phyloP scores from a whole-genome alignment of 2,113 vertebrate genomes.

The Fukomys damarensis region DNA sequence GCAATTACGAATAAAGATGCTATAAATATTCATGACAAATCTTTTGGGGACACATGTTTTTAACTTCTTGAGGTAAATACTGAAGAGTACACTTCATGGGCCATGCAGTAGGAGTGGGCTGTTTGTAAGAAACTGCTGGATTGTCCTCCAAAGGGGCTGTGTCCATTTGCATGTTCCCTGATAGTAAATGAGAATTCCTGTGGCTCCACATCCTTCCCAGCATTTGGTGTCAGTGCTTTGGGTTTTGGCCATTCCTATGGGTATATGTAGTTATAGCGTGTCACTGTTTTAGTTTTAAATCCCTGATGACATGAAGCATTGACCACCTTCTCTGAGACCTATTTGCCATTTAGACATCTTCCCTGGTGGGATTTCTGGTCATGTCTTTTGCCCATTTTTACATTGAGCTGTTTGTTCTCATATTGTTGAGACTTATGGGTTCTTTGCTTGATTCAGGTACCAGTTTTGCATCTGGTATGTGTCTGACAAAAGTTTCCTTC shows the following conservation, averaged over 20 bases:
- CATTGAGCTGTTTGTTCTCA: background rate
- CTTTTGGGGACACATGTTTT: background rate
- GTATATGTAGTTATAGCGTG: background rate
- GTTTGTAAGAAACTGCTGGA: background rate
- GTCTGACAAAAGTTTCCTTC: background rate
- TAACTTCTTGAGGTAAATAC: background rate
- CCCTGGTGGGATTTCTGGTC: background rate
- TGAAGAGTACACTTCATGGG: background rate
- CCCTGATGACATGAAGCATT: background rate
- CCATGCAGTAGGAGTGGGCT: background rate
- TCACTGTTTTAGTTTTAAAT: background rate
- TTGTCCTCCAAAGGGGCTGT: background rate
- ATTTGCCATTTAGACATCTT: background rate
- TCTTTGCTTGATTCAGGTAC: background rate
- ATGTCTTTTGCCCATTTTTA: background rate
- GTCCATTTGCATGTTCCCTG: background rate
- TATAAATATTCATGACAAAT: background rate
- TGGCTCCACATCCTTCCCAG: background rate
- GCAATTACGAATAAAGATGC: background rate
- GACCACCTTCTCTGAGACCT: background rate
- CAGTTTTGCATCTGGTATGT: background rate
- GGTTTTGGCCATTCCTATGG: background rate
- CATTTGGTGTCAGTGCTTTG: background rate
- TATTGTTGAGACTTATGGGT: background rate
- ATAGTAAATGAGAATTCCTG: background rate